Evolutionary conservation across 1,140 invertebrate genomes (phyloP), one percentile per base, ranked within the genome.

Genomic region (Zaprionus gabonicus): DNA sequence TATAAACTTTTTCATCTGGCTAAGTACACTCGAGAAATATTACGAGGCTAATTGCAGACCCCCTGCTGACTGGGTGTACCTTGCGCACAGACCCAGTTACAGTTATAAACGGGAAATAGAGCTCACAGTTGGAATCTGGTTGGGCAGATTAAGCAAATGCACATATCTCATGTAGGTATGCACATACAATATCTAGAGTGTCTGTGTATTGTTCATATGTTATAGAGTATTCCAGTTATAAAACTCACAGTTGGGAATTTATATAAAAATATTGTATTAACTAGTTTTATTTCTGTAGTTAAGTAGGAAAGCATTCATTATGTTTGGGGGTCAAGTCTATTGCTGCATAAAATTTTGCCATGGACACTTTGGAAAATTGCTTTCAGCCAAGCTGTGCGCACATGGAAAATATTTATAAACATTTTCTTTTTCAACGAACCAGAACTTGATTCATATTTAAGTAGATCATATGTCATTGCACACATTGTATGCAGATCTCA

Each of bases 331-430:
- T 28, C 27, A 28, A 28, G 27, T 28, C 27, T 6, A 28, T 28
- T 27, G 84, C 84, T 78, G 84, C 81, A 88, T 83, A 78, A 84
- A 87, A 70, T 73, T 77, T 79, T 71, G 20, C 55, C 41, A 46
- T 71, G 60, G 44, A 78, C 78, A 78, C 75, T 80, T 80, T 63
- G 65, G 59, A 72, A 80, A 80, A 73, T 72, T 77, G 55, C 46
- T 72, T 77, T 69, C 59, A 76, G 69, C 57, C 60, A 67, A 44
- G 44, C 44, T 20, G 41, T 7, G n/a, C n/a, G 41, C n/a, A 46
- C 64, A 68, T 68, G 60, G 56, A 59, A 68, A 65, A 65, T 75
- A 60, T 78, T 78, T 75, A 64, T 51, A 70, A 75, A 71, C 72
- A 75, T 71, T 75, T 75, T 36, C 34, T 36, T 36, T 36, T 13